Evolutionary conservation across 2,113 vertebrate genomes (phyloP), one percentile per base, ranked within the genome.

Genomic region (Benitochromis conjunctus): DNA sequence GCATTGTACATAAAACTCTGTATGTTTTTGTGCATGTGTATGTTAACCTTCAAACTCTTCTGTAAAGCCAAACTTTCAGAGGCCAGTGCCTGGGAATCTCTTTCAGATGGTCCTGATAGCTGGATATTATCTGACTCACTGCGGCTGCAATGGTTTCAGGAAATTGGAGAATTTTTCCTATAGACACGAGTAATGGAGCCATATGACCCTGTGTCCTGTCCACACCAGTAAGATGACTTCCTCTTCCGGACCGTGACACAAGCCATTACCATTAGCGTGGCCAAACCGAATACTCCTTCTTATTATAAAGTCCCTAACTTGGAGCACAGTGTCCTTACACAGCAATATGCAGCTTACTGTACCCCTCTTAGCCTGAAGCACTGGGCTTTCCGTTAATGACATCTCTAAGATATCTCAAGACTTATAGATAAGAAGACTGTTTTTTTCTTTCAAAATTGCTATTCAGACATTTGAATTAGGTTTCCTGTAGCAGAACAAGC

Each of bases 101-200:
- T 90, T 84, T 95, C 92, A 95, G 90, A 90, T 93, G 92, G 87
- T 87, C 85, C 56, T 83, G 85, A 94, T 92, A 86, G 38, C 4
- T 78, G 81, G 82, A 88, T 92, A 87, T 91, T 89, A 93, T 92
- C 57, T 54, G 34, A 79, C 86, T 86, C 82, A 71, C 85, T 81
- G 87, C 78, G 88, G 83, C 88, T 71, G 16, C 80, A 80, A 82
- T 89, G 53, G 81, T 83, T 89, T 81, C 92, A 95, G 95, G 95
- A 96, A 95, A 96, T 94, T 95, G 86, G 85, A 89, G 86, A 89
- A 93, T 93, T 92, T 76, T 93, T 90, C 79, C 87, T 85, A 81
- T 82, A 89, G 88, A 92, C 89, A 71, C 76, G 18, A 87, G 71
- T 89, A 82, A 74, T 57, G 41, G 36, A 64, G 86, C 83, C 87